phyloP scores from a whole-genome alignment of 92 coral and sea anemone species.

The Zoanthus sansibaricus region DNA sequence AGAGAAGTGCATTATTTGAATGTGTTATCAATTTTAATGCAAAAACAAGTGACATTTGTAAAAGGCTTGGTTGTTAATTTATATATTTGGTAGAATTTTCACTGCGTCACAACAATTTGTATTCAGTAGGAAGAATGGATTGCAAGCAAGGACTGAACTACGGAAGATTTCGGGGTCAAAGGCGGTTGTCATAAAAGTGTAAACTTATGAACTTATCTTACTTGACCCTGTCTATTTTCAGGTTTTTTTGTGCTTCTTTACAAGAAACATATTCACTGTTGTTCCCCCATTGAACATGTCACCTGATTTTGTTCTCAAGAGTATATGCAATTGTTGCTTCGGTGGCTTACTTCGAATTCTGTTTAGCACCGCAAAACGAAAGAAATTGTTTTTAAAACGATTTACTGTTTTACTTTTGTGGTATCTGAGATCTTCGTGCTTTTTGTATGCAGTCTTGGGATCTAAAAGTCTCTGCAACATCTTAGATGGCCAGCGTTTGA shows the following conservation, averaged over 20 bases:
- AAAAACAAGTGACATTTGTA: not conserved
- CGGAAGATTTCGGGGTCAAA: constrained; percentile 6
- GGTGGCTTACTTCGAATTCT: not conserved
- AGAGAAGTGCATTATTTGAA: not conserved
- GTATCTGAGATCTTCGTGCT: not conserved
- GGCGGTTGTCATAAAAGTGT: not conserved
- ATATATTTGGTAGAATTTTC: constrained; percentile 17
- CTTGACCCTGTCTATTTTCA: not conserved
- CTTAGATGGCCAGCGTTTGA: not conserved
- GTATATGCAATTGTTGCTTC: constrained; percentile 1
- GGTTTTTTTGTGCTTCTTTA: not conserved
- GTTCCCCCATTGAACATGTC: not conserved
- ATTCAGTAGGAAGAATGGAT: not conserved
- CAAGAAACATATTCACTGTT: not conserved
- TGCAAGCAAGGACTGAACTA: not conserved
- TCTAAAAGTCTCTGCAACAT: not conserved
- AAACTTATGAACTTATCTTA: not conserved
- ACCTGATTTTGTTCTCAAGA: not conserved
- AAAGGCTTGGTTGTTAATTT: not conserved
- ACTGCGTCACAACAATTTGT: constrained; percentile 42
- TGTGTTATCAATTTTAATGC: not conserved
- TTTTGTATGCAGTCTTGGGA: not conserved
- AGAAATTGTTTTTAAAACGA: not conserved
- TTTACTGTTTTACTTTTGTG: not conserved
- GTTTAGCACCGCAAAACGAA: not conserved